Evolutionary conservation across 2,113 vertebrate genomes (phyloP).

Genomic region (Trochalopteron elliotii): DNA sequence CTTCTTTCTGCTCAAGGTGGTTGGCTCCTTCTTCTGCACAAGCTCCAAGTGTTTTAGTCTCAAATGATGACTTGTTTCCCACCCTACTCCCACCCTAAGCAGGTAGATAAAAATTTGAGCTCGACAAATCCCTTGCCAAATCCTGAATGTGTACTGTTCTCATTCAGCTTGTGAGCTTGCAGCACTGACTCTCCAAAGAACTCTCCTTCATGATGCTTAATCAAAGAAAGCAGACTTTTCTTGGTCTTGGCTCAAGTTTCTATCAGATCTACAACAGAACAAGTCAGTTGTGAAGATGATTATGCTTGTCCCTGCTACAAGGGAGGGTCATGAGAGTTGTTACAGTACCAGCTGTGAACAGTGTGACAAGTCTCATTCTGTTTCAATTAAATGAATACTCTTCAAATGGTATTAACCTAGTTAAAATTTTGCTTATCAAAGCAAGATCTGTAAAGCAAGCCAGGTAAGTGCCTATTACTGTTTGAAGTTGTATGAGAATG

Average conservation of each 20-base stretch:
- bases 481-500: constrained; percentile 21
- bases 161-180: not conserved
- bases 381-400: not conserved
- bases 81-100: not conserved
- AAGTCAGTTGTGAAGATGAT: not conserved
- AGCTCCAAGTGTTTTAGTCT: not conserved
- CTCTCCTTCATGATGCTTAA: not conserved
- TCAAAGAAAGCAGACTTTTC: not conserved
- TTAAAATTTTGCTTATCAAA: constrained; percentile 49
- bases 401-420: constrained; percentile 24
- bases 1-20: not conserved
- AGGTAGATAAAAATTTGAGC: not conserved
- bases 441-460: constrained; percentile 44
- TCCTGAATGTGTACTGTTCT: not conserved
- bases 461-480: constrained; percentile 13
- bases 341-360: not conserved
- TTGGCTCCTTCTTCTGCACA: not conserved
- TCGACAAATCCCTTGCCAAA: not conserved
- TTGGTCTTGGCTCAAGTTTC: not conserved
- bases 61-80: not conserved
- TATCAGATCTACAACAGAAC: not conserved
- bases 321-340: not conserved
- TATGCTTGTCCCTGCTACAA: not conserved
- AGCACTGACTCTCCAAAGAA: not conserved
- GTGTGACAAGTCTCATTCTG: constrained; percentile 11